phyloP scores from a whole-genome alignment of 2,888 invertebrate genomes.

The Elegia similella region DNA sequence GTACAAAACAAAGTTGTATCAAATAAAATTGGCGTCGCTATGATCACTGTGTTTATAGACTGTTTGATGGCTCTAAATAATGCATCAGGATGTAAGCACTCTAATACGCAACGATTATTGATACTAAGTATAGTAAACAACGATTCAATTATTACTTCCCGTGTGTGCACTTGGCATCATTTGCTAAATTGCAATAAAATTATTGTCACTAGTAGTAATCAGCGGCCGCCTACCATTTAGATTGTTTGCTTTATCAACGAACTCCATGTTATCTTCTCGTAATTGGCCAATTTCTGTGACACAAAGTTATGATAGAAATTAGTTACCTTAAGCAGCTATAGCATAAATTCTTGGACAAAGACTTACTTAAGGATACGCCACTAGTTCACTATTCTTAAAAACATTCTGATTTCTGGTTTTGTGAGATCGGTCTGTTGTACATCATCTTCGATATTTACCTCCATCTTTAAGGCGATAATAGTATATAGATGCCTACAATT shows the following conservation, averaged over 20 bases:
- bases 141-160: neutral
- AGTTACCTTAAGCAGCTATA: too few species aligned
- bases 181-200: neutral
- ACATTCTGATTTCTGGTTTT: too few species aligned
- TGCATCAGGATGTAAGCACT: neutral
- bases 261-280: too few species aligned
- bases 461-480: too few species aligned
- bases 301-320: neutral
- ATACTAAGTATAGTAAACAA: neutral
- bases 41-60: neutral
- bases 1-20: too few species aligned
- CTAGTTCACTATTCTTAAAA: too few species aligned
- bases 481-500: too few species aligned
- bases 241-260: neutral
- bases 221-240: neutral
- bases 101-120: neutral
- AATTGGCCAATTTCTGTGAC: too few species aligned
- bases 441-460: too few species aligned
- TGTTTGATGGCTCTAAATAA: neutral
- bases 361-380: too few species aligned
- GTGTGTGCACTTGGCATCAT: neutral
- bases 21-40: neutral
- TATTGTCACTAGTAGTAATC: neutral
- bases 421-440: too few species aligned
- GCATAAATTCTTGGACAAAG: too few species aligned